These are phyloP conservation scores for Oscheius sp. DNA, from an alignment of 2,888 invertebrate genomes.

Conservation along the genomic window DNA sequence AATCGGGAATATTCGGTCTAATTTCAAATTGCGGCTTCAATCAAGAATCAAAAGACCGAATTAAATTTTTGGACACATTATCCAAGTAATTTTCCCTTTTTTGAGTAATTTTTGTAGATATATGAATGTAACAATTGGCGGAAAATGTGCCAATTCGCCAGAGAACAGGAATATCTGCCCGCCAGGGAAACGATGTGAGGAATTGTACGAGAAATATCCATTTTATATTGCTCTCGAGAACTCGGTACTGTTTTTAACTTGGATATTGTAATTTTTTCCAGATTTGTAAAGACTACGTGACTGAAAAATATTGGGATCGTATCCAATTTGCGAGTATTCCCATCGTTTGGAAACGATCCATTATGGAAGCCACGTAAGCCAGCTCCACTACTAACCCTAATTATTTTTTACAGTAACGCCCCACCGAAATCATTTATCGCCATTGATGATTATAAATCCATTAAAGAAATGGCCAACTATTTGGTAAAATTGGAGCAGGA, in stretches of 20 bases:
- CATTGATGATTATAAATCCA: conserved; percentile 65
- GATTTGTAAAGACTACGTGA: conserved; percentile 69
- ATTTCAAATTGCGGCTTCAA: conserved; percentile 70
- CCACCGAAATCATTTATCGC: conserved; percentile 68
- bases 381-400: conserved; percentile 2
- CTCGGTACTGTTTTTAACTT: conserved; percentile 38
- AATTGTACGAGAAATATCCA: conserved; percentile 60
- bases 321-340: conserved; percentile 60
- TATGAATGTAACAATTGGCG: conserved; percentile 65
- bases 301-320: conserved; percentile 68
- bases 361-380: conserved; percentile 48
- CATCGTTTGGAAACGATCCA: conserved; percentile 64
- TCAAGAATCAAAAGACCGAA: conserved; percentile 47
- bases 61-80: conserved; percentile 58
- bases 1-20: conserved; percentile 63
- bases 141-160: conserved; percentile 58
- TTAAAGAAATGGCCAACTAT: conserved; percentile 65
- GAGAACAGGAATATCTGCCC: conserved; percentile 53
- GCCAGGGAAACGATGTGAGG: conserved; percentile 39
- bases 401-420: conserved; percentile 51
- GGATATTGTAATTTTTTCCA: conserved; percentile 19
- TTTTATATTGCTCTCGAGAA: conserved; percentile 71
- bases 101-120: conserved; percentile 46
- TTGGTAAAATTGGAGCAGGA: conserved; percentile 50
- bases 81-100: conserved; percentile 49